phyloP scores from a whole-genome alignment of 2,888 invertebrate species.

The Melanophora roralis region DNA sequence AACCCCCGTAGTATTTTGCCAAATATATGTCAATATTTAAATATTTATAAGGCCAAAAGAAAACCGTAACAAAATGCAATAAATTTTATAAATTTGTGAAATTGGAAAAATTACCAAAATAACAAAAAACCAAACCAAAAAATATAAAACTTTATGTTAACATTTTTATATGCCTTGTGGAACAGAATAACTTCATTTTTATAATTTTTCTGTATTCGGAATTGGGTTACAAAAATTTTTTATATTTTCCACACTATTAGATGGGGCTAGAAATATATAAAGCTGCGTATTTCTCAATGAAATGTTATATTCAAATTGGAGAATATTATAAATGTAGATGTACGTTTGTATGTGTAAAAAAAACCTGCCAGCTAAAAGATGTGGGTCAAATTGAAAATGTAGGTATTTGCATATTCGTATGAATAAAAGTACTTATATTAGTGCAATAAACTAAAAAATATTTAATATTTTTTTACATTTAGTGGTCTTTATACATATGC shows the following conservation, averaged over 20 bases:
- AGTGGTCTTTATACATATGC: background rate
- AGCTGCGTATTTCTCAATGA: background rate
- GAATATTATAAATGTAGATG: background rate
- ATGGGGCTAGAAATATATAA: constrained; percentile 11
- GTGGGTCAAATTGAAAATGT: constrained; percentile 26
- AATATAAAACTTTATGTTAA: constrained; percentile 44
- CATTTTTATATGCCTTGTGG: constrained; percentile 48
- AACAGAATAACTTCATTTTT: constrained; percentile 31
- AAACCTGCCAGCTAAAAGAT: constrained; percentile 17
- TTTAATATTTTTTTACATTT: background rate
- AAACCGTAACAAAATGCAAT: constrained; percentile 60
- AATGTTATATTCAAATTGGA: background rate
- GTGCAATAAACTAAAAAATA: background rate
- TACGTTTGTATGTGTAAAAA: background rate
- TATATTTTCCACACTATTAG: constrained; percentile 51
- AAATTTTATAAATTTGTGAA: constrained; percentile 60
- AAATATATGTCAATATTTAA: no score
- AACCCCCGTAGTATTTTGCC: no score
- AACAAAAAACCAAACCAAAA: background rate
- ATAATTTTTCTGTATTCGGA: constrained; percentile 9
- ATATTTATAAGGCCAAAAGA: no score
- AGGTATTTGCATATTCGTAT: background rate
- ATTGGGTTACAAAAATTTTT: constrained; percentile 42
- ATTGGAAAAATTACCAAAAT: constrained; percentile 36
- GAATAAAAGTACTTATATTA: no score